phyloP scores from a whole-genome alignment of 2,797 vertebrate species.

The Pagetopsis macropterus region DNA sequence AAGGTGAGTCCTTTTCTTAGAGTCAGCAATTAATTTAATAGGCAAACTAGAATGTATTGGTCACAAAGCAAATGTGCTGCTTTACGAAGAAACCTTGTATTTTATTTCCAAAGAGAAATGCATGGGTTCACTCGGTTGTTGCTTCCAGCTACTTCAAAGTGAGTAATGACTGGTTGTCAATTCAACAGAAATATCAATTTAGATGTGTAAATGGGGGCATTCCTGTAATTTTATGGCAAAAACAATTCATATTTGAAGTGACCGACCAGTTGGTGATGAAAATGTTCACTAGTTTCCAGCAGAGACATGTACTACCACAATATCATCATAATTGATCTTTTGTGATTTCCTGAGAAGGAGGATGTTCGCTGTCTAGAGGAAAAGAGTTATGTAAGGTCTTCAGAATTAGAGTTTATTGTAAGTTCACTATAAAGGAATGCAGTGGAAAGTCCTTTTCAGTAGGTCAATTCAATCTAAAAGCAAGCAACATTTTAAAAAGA shows the following conservation, averaged over 20 bases:
- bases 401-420: neutral
- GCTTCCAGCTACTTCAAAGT: neutral
- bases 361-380: slow-evolving; percentile 1
- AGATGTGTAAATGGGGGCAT: neutral
- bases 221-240: neutral
- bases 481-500: neutral
- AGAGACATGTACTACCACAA: neutral
- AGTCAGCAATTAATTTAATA: neutral
- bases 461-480: neutral
- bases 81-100: too few species aligned
- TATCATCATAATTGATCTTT: neutral
- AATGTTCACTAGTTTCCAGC: neutral
- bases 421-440: neutral
- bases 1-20: neutral
- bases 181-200: neutral
- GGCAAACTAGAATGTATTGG: neutral
- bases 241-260: neutral
- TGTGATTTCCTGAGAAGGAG: slow-evolving; percentile 16
- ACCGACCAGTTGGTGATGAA: neutral
- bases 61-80: neutral
- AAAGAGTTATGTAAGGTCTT: neutral
- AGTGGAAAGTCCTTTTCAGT: neutral
- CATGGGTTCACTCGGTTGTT: neutral
- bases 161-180: neutral
- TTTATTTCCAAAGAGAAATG: too few species aligned